Evolutionary conservation across 2,797 vertebrate species (phyloP), one percentile per base, ranked within the genome.

Genomic region (Galago senegalensis): DNA sequence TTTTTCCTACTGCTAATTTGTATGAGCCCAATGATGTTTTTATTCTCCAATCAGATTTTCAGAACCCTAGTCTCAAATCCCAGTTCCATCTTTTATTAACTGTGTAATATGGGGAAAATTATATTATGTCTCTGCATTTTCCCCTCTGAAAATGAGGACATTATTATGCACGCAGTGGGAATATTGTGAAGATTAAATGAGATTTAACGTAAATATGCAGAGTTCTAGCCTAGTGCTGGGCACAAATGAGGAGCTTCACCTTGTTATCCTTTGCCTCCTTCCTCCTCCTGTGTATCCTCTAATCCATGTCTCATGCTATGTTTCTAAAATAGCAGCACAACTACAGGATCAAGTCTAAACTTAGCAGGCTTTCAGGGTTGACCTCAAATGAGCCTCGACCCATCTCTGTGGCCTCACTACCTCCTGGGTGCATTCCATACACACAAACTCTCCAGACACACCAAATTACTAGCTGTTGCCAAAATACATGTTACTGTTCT

Each of bases 61-160:
- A 84, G 63, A 88, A 86, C 49, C 63, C 76, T 81, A 49, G n/a
- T 89, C 95, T 94, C 77, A 83, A 86, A 93, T 79, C n/a, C 23
- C 79, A 65, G 61, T 58, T 46, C 21, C 31, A 10, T 79, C 65
- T 95, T 88, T 67, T 65, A 43, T 81, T 43, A 92, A 75, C 84
- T 56, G 29, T 61, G 72, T 70, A 21, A 90, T 77, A 75, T 63
- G 27, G 53, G 34, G 67, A n/a, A 76, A 91, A 80, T 90, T 9
- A 0, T 12, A 63, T 60, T 91, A 53, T n/a, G 37, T 72, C 63
- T 79, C 43, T 76, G 75, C 88, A 29, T 58, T 60, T 10, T 40
- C 53, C 34, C 21, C 12, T 80, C 12, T 16, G 46, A 80, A 94
- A 88, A 49, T 18, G 37, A 95, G 77, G 89, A 60, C 34, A 18